Percentiles rank a stretch among this genome's conserved stretches.
Conservation (phyloP, 2,888 invertebrate genomes). For the Ochlodes sylvanus region DNA sequence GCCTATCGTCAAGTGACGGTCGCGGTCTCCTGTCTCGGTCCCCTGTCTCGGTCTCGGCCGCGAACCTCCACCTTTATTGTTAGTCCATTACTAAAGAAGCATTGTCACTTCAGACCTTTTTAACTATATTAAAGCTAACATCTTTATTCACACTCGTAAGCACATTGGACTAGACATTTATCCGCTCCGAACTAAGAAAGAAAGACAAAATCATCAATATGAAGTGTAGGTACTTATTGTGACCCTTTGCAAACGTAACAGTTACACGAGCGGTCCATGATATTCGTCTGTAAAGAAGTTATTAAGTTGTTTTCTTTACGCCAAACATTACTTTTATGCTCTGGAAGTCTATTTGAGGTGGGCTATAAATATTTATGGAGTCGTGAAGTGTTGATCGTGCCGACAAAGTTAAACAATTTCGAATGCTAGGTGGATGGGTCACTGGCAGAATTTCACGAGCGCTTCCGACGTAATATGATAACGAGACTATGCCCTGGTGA, state of each 20-base stretch:
- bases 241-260: slow-evolving; percentile 4
- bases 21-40: too few relatives aligned
- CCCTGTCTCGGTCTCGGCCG: too few relatives aligned
- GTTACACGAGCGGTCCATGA: background rate
- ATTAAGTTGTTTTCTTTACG: slow-evolving; percentile 10
- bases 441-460: background rate
- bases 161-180: background rate
- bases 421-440: background rate
- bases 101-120: too few relatives aligned
- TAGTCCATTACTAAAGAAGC: too few relatives aligned
- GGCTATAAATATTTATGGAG: slow-evolving; percentile 6
- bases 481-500: background rate
- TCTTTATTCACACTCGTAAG: background rate
- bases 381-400: background rate
- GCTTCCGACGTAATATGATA: background rate
- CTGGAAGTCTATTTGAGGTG: background rate
- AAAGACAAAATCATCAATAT: slow-evolving; percentile 7
- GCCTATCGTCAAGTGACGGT: too few relatives aligned
- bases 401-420: slow-evolving; percentile 5
- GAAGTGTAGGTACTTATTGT: background rate
- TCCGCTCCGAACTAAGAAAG: background rate
- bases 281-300: background rate
- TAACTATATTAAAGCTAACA: too few relatives aligned
- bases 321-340: slow-evolving; percentile 3
- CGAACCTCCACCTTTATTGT: too few relatives aligned